These are phyloP conservation scores for Nerophis ophidion DNA, from an alignment of 2,113 vertebrate genomes.

Conservation along the genomic window DNA sequence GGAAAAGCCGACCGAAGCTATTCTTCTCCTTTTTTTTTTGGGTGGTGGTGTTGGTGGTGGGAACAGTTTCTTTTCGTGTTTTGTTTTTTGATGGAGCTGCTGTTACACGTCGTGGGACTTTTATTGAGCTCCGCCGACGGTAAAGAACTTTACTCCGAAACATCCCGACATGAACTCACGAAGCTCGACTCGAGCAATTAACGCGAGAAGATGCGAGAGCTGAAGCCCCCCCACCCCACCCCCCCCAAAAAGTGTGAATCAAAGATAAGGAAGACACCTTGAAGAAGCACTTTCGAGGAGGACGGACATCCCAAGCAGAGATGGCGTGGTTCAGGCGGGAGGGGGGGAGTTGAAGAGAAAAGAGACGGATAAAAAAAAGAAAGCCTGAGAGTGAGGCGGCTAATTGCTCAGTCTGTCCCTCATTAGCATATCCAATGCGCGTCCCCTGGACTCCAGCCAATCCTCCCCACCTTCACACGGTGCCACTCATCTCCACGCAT, in stretches of 20 bases:
- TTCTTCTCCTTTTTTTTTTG: not conserved
- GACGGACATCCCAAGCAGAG: slow-evolving; percentile 44
- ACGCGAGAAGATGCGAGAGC: slow-evolving; percentile 21
- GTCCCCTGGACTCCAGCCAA: slow-evolving; percentile 87
- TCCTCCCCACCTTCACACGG: slow-evolving; percentile 67
- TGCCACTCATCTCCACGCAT: slow-evolving; percentile 89
- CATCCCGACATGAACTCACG: slow-evolving; percentile 29
- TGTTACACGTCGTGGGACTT: slow-evolving; percentile 9
- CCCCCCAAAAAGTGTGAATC: slow-evolving; percentile 17
- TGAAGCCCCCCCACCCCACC: slow-evolving; percentile 4
- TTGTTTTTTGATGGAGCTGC: slow-evolving; percentile 1
- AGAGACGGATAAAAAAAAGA: slow-evolving; percentile 75
- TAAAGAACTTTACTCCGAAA: slow-evolving; percentile 31
- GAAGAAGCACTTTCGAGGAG: slow-evolving; percentile 32
- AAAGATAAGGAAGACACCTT: slow-evolving; percentile 32
- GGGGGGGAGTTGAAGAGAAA: slow-evolving; percentile 68
- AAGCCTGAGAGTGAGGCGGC: slow-evolving; percentile 77
- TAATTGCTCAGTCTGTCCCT: slow-evolving; percentile 91
- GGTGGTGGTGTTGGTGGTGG: not conserved
- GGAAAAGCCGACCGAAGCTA: slow-evolving; percentile 28
- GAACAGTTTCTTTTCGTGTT: not conserved
- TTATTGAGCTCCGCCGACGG: slow-evolving; percentile 1
- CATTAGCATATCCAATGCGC: slow-evolving; percentile 93
- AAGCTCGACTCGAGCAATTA: slow-evolving; percentile 1
- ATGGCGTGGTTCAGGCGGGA: slow-evolving; percentile 35